phyloP scores from a whole-genome alignment of 1,140 invertebrate genomes.

The Heterodera carotae region DNA sequence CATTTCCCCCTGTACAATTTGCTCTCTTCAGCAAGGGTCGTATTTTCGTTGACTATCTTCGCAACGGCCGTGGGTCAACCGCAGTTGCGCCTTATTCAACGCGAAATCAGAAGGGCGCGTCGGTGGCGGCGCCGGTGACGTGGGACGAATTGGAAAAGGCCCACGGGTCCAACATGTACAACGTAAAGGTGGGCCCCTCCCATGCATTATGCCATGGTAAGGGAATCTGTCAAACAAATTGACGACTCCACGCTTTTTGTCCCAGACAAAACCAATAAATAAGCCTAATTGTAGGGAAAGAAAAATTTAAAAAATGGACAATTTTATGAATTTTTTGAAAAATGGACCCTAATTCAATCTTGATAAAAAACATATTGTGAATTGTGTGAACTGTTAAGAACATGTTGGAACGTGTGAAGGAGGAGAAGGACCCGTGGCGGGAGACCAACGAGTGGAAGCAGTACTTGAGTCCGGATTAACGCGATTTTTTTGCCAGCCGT shows the following conservation, averaged over 20 bases:
- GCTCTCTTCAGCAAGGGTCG: not conserved
- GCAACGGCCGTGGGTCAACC: slow-evolving; percentile 22
- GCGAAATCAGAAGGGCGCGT: slow-evolving; percentile 7
- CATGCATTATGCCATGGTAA: no score
- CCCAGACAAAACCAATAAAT: no score
- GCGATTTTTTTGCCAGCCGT: no score
- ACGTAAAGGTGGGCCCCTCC: slow-evolving; percentile 5
- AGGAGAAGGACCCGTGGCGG: slow-evolving; percentile 7
- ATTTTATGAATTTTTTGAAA: no score
- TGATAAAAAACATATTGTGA: no score
- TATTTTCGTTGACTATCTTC: slow-evolving; percentile 30
- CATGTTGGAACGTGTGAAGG: slow-evolving; percentile 2
- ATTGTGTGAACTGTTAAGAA: slow-evolving; percentile 13
- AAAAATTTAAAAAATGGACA: no score
- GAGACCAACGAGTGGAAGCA: slow-evolving; percentile 3
- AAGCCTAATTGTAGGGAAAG: no score
- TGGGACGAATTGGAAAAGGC: slow-evolving; percentile 16
- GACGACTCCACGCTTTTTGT: no score
- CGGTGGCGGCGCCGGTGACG: slow-evolving; percentile 19
- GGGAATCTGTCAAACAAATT: no score
- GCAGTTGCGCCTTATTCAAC: slow-evolving; percentile 21
- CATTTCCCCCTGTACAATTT: not conserved
- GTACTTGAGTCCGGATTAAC: slow-evolving; percentile 3
- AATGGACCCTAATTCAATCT: no score
- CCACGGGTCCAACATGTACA: slow-evolving; percentile 18